A percentile compares a stretch with the other conserved stretches of the same genome.
These are phyloP conservation scores for Cichladusa arquata DNA, from an alignment of 2,113 vertebrate genomes.

Conservation along the genomic window DNA sequence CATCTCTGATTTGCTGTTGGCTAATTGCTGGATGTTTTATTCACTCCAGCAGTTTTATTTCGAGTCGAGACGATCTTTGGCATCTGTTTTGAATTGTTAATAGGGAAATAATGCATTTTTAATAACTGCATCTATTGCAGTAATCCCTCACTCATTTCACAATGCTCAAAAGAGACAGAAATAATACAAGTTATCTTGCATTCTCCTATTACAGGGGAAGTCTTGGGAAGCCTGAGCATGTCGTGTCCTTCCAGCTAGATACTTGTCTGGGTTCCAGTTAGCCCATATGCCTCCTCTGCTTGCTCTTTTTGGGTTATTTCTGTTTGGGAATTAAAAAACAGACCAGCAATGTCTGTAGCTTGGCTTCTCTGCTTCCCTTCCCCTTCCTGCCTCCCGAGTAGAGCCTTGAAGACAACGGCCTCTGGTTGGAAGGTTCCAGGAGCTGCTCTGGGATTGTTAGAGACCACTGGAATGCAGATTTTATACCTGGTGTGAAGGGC, in stretches of 20 bases:
- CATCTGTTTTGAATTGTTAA: conserved; percentile 63
- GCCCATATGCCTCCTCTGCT: not conserved
- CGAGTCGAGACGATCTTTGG: not conserved
- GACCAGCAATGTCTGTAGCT: not conserved
- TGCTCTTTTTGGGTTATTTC: not conserved
- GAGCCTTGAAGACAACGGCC: fast-evolving
- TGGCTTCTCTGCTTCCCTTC: not conserved
- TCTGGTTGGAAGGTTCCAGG: not conserved
- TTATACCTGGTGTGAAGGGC: not conserved
- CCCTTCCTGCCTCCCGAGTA: not conserved
- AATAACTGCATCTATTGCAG: conserved; percentile 32
- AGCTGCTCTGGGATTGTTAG: not conserved
- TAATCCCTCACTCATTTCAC: not conserved
- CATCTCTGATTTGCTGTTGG: not conserved
- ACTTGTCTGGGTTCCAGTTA: not conserved
- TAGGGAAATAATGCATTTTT: conserved; percentile 56
- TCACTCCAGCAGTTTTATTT: conserved; percentile 44
- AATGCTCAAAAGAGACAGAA: not conserved
- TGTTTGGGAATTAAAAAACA: not conserved
- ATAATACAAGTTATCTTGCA: not conserved
- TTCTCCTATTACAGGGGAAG: not conserved
- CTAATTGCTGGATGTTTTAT: conserved; percentile 51
- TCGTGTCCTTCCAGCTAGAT: not conserved
- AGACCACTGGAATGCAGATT: not conserved
- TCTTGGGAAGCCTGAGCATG: not conserved